Conservation (phyloP, 1,140 invertebrate species). For the Caenorhabditis elegans region DNA sequence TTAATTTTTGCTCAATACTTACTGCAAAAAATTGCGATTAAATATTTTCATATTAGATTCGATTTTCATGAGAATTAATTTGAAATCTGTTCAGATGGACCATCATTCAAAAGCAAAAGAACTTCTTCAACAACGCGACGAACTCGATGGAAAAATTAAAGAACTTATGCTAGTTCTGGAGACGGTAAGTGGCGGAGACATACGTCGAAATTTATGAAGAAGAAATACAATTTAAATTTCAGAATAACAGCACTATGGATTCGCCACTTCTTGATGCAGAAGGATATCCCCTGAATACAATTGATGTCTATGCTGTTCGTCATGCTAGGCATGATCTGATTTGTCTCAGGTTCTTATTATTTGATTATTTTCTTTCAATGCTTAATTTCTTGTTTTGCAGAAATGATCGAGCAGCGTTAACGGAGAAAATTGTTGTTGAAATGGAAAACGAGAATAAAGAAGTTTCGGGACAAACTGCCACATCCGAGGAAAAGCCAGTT, state of each 20-base stretch:
- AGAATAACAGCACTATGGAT: conserved; percentile 40
- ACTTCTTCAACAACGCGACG: conserved; percentile 32
- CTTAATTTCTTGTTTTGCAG: neutral
- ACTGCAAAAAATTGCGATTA: too few relatives aligned
- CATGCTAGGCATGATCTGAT: conserved; percentile 35
- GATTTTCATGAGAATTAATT: too few relatives aligned
- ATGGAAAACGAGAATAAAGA: conserved; percentile 3
- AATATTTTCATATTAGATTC: too few relatives aligned
- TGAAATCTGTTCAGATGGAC: neutral
- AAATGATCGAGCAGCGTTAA: conserved; percentile 29
- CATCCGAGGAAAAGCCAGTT: conserved; percentile 13
- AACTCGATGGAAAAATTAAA: conserved; percentile 28
- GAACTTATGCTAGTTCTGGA: conserved; percentile 4
- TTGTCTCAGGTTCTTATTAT: conserved; percentile 1
- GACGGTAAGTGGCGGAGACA: conserved; percentile 9
- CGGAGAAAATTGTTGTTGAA: neutral
- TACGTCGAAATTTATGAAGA: too few relatives aligned
- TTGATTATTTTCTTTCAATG: neutral
- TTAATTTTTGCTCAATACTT: too few relatives aligned
- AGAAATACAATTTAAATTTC: too few relatives aligned
- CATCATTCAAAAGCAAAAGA: conserved; percentile 23
- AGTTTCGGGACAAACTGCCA: neutral
- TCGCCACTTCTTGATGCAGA: conserved; percentile 34
- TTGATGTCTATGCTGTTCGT: conserved; percentile 40
- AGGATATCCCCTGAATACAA: conserved; percentile 34